Percentiles rank a stretch among this genome's conserved stretches.
Conservation (phyloP, 37 sponge, comb jelly and placozoan species). For the Haliclona indistincta region DNA sequence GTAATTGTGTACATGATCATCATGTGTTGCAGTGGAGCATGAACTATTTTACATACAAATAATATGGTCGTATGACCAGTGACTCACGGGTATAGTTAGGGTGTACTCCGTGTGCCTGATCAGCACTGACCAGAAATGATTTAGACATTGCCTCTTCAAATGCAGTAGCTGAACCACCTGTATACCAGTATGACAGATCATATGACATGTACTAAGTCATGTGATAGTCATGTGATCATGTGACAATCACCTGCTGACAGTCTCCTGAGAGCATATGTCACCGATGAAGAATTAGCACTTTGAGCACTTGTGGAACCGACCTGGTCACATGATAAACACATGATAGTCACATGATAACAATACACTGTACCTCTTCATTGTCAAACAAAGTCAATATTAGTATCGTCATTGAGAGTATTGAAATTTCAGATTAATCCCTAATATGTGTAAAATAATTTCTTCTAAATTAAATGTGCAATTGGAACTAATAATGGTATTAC, state of each 20-base stretch:
- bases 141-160: conserved; percentile 88
- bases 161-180: conserved; percentile 19
- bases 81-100: conserved; percentile 78
- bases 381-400: conserved; percentile 81
- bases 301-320: conserved; percentile 92
- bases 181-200: background rate
- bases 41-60: too few species aligned
- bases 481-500: too few species aligned
- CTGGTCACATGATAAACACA: conserved; percentile 2
- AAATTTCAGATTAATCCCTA: conserved; percentile 61
- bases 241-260: conserved; percentile 38
- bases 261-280: conserved; percentile 73
- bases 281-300: conserved; percentile 81
- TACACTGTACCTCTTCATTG: conserved; percentile 95
- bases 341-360: background rate
- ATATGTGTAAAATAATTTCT: background rate
- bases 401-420: conserved; percentile 53
- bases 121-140: conserved; percentile 90
- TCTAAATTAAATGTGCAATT: too few species aligned
- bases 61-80: background rate
- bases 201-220: too few species aligned
- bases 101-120: conserved; percentile 95
- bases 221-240: background rate
- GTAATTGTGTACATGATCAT: too few species aligned
- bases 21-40: too few species aligned